Conservation (phyloP, 2,888 invertebrate genomes). For the Entomobrya multifasciata region DNA sequence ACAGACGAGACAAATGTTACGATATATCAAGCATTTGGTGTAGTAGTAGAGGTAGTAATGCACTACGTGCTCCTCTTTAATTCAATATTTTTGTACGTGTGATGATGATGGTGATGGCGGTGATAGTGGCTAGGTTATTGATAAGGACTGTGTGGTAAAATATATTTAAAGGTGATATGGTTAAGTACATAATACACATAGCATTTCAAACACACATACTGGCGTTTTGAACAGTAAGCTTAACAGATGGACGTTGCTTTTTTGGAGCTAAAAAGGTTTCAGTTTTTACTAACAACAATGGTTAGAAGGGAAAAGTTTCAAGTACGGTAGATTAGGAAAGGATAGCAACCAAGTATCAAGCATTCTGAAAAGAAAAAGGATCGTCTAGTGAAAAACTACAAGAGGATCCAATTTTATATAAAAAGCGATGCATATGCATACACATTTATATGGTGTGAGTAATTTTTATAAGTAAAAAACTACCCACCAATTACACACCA, state of each 20-base stretch:
- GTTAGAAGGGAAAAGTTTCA: constrained; percentile 53
- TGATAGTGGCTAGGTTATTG: too few relatives aligned
- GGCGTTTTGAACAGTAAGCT: constrained; percentile 1
- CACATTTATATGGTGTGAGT: neutral
- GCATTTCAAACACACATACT: neutral
- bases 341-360: too few relatives aligned
- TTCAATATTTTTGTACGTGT: constrained; percentile 67
- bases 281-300: constrained; percentile 37
- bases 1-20: constrained; percentile 12
- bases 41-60: constrained; percentile 11
- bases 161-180: neutral
- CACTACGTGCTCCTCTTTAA: constrained; percentile 63
- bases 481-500: constrained; percentile 40
- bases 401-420: neutral
- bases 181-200: neutral
- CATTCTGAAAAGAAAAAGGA: constrained; percentile 19
- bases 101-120: too few relatives aligned
- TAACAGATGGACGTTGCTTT: constrained; percentile 57
- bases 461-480: constrained; percentile 16
- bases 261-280: constrained; percentile 10
- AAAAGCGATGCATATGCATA: neutral
- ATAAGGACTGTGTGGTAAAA: constrained; percentile 10
- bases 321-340: too few relatives aligned
- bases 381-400: neutral
- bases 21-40: too few relatives aligned